Base-by-base conservation (phyloP, 2,888 invertebrate species). In the Andricus quercusramuli region DNA sequence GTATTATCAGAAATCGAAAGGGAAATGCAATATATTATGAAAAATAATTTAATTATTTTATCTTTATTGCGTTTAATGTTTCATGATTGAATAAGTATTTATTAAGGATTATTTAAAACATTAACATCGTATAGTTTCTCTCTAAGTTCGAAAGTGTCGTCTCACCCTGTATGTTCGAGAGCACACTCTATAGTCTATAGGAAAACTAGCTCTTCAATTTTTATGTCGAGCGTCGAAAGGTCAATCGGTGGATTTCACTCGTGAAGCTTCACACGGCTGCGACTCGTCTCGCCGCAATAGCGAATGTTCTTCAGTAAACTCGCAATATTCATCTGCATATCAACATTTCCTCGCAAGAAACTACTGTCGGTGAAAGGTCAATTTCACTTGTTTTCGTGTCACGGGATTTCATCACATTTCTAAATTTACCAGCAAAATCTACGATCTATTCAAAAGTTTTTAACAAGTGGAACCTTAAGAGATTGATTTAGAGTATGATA, bases 201-300 rank as follows among this genome's bases (percentile, higher is more conserved):
- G 80, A 83, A 85, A 85, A 82, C 79, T 81, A 81, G 83, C 81
- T 80, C 29, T 66, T 77, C 77, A 44, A 77, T 78, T 80, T 78
- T 80, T 78, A 51, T 74, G 37, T 32, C 78, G 77, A 67, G 78
- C 86, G 86, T 85, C 83, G 90, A 92, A 92, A 92, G 92, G 92
- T 92, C 92, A 91, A 89, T 91, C 90, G 89, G 89, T 88, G 90
- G 89, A 91, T 91, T 92, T 92, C 92, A 91, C 91, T 92, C 89
- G 91, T 85, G 87, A 87, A 87, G 83, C 89, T 87, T 89, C 88
- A 87, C 87, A 87, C 89, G 87, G 85, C 85, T 84, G 80, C 81
- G 84, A 85, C 85, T 82, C 51, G 74, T 67, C 67, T 67, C 67
- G 67, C n/a, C 15, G 67, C n/a, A 67, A 67, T 67, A 74, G 80